Evolutionary conservation across 2,888 invertebrate species (phyloP).

Genomic region (Leptopilina drosophilae): DNA sequence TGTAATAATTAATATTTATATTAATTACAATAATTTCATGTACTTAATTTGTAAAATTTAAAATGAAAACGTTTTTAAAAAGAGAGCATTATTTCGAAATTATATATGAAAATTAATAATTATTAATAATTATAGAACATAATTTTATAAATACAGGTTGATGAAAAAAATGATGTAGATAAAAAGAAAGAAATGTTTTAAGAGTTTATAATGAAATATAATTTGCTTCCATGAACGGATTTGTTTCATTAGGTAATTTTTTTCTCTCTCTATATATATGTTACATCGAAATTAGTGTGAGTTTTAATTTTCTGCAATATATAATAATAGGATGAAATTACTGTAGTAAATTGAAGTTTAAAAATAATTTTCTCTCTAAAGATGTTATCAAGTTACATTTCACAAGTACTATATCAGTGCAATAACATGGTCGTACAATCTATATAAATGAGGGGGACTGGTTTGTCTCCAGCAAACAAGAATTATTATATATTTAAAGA

Average conservation of each 20-base stretch:
- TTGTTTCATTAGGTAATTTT: background rate
- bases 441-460: conserved; percentile 23
- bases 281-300: background rate
- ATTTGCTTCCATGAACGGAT: background rate
- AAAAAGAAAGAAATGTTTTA: too few species aligned
- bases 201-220: background rate
- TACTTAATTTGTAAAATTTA: too few species aligned
- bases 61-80: too few species aligned
- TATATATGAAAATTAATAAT: too few species aligned
- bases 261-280: background rate
- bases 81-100: too few species aligned
- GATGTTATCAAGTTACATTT: conserved; percentile 24
- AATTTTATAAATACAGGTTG: too few species aligned
- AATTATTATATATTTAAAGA: conserved; percentile 22
- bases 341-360: background rate
- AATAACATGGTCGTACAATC: conserved; percentile 7
- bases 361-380: conserved; percentile 22
- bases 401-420: conserved; percentile 27
- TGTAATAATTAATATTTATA: too few species aligned
- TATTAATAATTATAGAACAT: too few species aligned
- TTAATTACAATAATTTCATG: too few species aligned
- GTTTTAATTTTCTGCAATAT: conserved; percentile 12
- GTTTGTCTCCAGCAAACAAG: conserved; percentile 24
- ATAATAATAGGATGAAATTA: background rate
- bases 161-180: too few species aligned